phyloP scores from a whole-genome alignment of 2,113 vertebrate species.

The Crypturellus undulatus region DNA sequence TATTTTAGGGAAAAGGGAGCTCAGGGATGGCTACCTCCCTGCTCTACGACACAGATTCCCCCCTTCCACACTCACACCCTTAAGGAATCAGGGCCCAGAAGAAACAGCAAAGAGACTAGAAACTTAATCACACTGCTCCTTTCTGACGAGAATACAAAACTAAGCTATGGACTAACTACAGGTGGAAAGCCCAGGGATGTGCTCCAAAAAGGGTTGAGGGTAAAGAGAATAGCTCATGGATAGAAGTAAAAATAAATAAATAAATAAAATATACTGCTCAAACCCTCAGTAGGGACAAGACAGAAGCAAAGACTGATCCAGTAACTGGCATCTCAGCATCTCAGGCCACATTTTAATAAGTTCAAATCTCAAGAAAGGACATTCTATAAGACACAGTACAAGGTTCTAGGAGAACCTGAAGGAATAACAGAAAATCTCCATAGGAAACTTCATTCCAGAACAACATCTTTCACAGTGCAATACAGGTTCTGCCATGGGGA shows the following conservation, averaged over 20 bases:
- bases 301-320: constrained; percentile 20
- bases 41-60: neutral
- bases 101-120: neutral
- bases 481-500: neutral
- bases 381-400: neutral
- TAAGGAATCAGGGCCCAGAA: neutral
- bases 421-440: neutral
- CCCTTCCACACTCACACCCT: no score
- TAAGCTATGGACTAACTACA: neutral
- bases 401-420: constrained; percentile 3
- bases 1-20: constrained; percentile 35
- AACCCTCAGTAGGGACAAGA: neutral
- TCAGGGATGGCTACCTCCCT: rapidly evolving
- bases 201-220: neutral
- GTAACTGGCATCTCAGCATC: constrained; percentile 16
- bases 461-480: neutral
- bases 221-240: neutral
- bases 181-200: constrained; percentile 17
- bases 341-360: constrained; percentile 46
- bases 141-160: constrained; percentile 23
- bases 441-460: neutral
- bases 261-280: neutral
- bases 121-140: constrained; percentile 30
- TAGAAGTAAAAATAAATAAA: neutral
- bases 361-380: constrained; percentile 1